Evolutionary conservation across 2,888 invertebrate genomes (phyloP), one percentile per base, ranked within the genome.

Genomic region (Eulithis prunata): DNA sequence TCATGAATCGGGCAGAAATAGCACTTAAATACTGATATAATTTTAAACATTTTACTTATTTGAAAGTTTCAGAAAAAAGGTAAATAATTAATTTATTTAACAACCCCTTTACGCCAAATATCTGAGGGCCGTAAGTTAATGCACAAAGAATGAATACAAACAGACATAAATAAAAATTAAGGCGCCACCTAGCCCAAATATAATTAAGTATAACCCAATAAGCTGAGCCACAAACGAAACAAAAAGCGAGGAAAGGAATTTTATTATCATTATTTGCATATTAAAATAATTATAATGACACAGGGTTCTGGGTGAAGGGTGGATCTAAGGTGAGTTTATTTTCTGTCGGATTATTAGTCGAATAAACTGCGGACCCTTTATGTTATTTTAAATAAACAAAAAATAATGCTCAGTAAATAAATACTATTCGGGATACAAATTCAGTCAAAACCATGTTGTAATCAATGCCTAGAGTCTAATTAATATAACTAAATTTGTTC

Each of bases 241-340:
- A 89, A 89, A 90, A 87, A 81, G 77, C 75, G 79, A 81, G 70
- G 81, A 81, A 83, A 86, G 85, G 86, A 88, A 92, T 92, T 91
- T 92, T 90, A 92, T 92, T 92, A 92, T 89, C 85, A 89, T 91
- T 92, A 93, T 93, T 93, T 90, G 89, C 92, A 93, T 92, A 91
- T 90, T 89, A 91, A 91, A 92, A 93, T 92, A 89, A 92, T 91
- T 91, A 91, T 89, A 86, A 89, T 87, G 78, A 54, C 64, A 63
- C 67, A 68, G 74, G 77, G 76, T 68, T 83, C 82, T 83, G 82
- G 81, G 81, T 51, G 38, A 57, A 43, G 60, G 63, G 56, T 63
- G 14, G 38, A 57, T 61, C 57, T 52, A 57, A 64, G 64, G 68
- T 62, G 55, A 57, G 60, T 58, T 63, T 57, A 49, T 60, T 38